Evolutionary conservation across 2,797 vertebrate genomes (phyloP), one percentile per base, ranked within the genome.

Genomic region (Fundulus diaphanus): DNA sequence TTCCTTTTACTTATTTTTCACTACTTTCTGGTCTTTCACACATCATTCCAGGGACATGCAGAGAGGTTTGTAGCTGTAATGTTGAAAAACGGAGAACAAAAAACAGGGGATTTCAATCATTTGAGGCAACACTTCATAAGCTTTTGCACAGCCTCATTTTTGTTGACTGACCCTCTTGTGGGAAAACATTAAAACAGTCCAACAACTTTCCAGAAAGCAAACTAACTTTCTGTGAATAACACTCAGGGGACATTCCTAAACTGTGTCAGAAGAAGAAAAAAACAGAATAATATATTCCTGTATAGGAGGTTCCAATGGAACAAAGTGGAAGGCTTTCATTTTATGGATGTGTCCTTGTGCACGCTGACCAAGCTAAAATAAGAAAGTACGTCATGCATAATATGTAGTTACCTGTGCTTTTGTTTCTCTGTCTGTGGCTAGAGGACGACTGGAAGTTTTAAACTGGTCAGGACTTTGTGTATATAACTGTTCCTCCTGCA

Each of bases 401-500:
- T 59, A 59, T 71, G 33, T 15, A 46, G 12, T 56, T n/a, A 90
- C 89, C 82, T 85, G 68, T 69, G 78, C n/a, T 6, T 82, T 35
- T 12, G 29, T 76, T 27, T 80, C 65, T 82, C 20, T 59, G 66
- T 35, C 74, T 48, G 83, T 80, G 3, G 72, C 67, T 18, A 29
- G 27, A 70, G 76, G 73, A 74, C 0, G 67, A 79, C 71, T 76
- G 73, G 57, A 81, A 61, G 66, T 65, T 72, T 87, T 80, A 70
- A 73, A 54, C 5, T 44, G 80, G 54, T 20, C 27, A 69, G 79
- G 74, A 74, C 29, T 63, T 24, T 29, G 52, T 74, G 85, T 76
- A 24, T 63, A 20, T 20, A 79, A 68, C 15, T 72, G 70, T 40
- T 80, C 78, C 68, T 81, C 84, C 89, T 91, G 49, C 51, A 72